Evolutionary conservation across 2,797 vertebrate genomes (phyloP), one percentile per base, ranked within the genome.

Genomic region (Apogon hyalosoma): DNA sequence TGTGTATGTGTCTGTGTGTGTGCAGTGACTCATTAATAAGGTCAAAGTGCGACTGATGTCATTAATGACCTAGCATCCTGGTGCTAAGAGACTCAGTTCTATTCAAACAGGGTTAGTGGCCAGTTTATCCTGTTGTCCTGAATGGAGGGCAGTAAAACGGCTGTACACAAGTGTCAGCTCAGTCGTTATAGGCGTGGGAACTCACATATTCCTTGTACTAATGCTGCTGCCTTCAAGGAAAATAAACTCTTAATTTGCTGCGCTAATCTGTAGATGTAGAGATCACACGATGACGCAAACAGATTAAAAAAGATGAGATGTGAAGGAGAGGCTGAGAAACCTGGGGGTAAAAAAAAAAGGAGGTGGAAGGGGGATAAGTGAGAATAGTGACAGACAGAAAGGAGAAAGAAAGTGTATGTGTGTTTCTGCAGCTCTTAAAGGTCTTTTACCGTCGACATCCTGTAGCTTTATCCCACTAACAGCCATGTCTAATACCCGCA

Each of bases 401-500:
- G 33, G 41, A 51, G 56, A 3, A 12, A 48, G 13, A 40, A 19
- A 59, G 49, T 40, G 49, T 49, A 13, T 67, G 68, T 53, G 64
- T 62, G 67, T 79, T 93, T 90, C 89, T 84, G 82, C 82, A 74
- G 78, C 79, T 87, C 78, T 85, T 85, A 89, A 73, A 79, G 87
- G 82, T 89, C 90, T 93, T 90, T 93, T 89, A 86, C 69, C 67
- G 4, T 47, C 63, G 7, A 3, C 28, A 42, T 74, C 43, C 75
- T 82, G 84, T 41, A 81, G 94, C 94, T 95, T 95, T 94, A 95
- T 96, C 91, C 92, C 82, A 54, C 93, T 96, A 96, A 96, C 93
- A 96, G 94, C 94, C 95, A 93, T 96, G 94, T 94, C 95, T 95
- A 96, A 97, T 95, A 92, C 94, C 93, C 93, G 71, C 89, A 76